These are phyloP conservation scores for Astyanax mexicanus DNA, from an alignment of 2,797 vertebrate genomes.

Conservation along the genomic window DNA sequence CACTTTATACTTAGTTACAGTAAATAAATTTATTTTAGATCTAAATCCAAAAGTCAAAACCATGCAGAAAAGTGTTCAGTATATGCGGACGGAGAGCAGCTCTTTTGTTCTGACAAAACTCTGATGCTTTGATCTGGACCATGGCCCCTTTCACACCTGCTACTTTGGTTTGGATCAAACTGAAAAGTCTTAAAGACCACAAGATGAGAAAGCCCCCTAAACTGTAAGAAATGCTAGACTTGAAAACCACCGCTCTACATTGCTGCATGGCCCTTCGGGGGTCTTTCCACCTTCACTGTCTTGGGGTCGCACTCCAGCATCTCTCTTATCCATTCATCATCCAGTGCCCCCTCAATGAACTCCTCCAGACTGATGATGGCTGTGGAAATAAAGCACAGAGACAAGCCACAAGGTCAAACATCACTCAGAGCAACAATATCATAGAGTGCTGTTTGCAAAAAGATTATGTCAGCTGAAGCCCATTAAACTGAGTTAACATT, in stretches of 20 bases:
- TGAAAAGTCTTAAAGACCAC: too few relatives aligned
- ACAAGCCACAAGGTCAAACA: background rate
- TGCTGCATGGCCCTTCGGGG: constrained; percentile 49
- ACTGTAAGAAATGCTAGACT: too few relatives aligned
- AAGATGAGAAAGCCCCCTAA: too few relatives aligned
- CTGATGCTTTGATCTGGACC: too few relatives aligned
- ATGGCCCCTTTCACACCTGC: too few relatives aligned
- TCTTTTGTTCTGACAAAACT: too few relatives aligned
- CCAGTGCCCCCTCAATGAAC: constrained; percentile 77
- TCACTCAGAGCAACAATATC: background rate
- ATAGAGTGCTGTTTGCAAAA: background rate
- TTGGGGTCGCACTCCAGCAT: constrained; percentile 83
- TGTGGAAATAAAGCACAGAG: constrained; percentile 44
- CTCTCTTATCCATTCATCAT: constrained; percentile 79
- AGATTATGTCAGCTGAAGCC: background rate
- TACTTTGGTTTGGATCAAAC: too few relatives aligned
- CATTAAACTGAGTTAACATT: background rate
- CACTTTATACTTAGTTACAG: too few relatives aligned
- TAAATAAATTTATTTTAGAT: too few relatives aligned
- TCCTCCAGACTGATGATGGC: constrained; percentile 79
- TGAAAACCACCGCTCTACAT: constrained; percentile 52
- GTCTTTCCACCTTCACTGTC: constrained; percentile 73
- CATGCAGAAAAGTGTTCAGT: too few relatives aligned
- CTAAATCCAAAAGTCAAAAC: too few relatives aligned
- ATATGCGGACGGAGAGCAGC: too few relatives aligned